phyloP scores from a whole-genome alignment of 2,797 vertebrate species.

The Monodelphis domestica region DNA sequence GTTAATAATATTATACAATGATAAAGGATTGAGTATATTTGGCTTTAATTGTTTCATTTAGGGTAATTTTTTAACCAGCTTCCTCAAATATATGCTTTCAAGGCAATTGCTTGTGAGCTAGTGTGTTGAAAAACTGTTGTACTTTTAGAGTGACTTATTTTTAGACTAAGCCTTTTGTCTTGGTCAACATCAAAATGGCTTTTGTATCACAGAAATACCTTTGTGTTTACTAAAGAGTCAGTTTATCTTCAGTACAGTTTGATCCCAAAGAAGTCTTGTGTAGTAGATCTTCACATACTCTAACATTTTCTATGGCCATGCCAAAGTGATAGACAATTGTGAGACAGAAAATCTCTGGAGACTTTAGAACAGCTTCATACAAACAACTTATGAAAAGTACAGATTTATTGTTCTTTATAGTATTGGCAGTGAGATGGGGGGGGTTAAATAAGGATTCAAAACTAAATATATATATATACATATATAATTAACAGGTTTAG shows the following conservation, averaged over 20 bases:
- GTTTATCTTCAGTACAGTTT: background rate
- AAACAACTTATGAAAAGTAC: background rate
- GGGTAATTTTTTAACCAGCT: background rate
- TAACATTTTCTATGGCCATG: background rate
- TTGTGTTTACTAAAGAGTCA: background rate
- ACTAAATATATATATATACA: no score
- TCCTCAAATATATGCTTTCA: background rate
- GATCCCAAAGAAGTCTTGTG: background rate
- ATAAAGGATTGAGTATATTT: background rate
- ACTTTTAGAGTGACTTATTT: background rate
- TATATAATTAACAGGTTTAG: no score
- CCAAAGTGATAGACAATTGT: background rate
- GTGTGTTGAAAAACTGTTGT: background rate
- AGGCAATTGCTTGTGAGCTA: background rate
- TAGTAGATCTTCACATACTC: background rate
- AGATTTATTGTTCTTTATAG: background rate
- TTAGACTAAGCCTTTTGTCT: background rate
- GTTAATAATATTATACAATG: background rate
- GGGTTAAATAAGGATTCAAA: no score
- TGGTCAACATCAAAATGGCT: background rate
- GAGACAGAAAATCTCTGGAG: background rate
- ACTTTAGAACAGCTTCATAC: rapidly evolving
- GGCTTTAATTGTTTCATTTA: background rate
- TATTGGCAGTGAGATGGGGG: background rate
- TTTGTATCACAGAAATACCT: background rate